These are phyloP conservation scores for Halcyon badia DNA, from an alignment of 2,797 vertebrate genomes.

Conservation along the genomic window DNA sequence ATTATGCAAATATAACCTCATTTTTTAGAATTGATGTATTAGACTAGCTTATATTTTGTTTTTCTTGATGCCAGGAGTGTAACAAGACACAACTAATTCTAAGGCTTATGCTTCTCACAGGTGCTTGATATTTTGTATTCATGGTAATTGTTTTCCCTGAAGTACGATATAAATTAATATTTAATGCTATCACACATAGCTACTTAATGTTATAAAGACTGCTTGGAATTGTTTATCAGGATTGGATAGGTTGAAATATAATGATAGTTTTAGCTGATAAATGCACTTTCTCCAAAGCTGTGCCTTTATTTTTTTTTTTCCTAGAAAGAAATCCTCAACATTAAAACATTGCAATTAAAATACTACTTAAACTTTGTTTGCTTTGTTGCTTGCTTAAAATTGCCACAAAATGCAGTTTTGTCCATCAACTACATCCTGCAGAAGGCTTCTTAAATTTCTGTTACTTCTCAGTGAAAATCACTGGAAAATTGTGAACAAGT, in stretches of 20 bases:
- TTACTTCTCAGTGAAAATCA: slow-evolving; percentile 16
- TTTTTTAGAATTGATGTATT: slow-evolving; percentile 19
- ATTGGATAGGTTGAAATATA: slow-evolving; percentile 41
- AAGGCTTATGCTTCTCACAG: slow-evolving; percentile 50
- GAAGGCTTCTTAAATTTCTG: background rate
- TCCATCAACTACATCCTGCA: background rate
- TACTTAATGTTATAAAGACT: slow-evolving; percentile 71
- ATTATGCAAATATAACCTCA: slow-evolving; percentile 71
- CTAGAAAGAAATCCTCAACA: background rate
- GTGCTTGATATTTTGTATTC: slow-evolving; percentile 68
- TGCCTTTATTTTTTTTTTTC: background rate
- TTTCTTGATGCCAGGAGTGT: slow-evolving; percentile 26
- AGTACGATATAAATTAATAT: slow-evolving; percentile 74
- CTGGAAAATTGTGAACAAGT: slow-evolving; percentile 14
- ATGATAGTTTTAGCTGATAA: background rate
- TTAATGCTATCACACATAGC: slow-evolving; percentile 70
- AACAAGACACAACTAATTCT: slow-evolving; percentile 45
- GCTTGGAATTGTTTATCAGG: slow-evolving; percentile 59
- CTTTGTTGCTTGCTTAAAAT: slow-evolving; percentile 32
- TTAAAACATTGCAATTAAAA: background rate
- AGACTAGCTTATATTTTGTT: slow-evolving; percentile 5
- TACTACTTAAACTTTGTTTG: background rate
- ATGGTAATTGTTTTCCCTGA: slow-evolving; percentile 70
- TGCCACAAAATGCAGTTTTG: background rate
- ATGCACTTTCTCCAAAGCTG: background rate